phyloP scores from a whole-genome alignment of 2,888 invertebrate genomes.

The Dermolepida albohirtum region DNA sequence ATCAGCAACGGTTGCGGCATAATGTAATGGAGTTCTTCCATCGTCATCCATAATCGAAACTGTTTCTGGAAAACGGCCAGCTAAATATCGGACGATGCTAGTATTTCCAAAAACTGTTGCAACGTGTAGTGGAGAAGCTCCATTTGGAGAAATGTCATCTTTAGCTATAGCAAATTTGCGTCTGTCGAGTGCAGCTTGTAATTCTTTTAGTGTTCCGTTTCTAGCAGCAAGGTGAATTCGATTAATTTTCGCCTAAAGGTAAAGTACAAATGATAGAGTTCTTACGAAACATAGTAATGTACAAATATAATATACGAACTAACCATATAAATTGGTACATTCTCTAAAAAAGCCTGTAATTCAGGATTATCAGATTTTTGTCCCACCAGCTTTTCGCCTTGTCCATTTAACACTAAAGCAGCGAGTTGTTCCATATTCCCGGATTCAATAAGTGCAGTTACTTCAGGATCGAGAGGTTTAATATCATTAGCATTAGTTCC shows the following conservation, averaged over 20 bases:
- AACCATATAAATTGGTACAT: slow-evolving; percentile 90
- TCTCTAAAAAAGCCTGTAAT: slow-evolving; percentile 87
- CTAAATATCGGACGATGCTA: slow-evolving; percentile 79
- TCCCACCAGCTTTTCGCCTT: slow-evolving; percentile 82
- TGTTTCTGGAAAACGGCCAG: slow-evolving; percentile 88
- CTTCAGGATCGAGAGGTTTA: slow-evolving; percentile 71
- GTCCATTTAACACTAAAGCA: slow-evolving; percentile 87
- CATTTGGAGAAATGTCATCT: slow-evolving; percentile 84
- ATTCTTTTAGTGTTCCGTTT: slow-evolving; percentile 84
- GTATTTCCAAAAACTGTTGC: slow-evolving; percentile 88
- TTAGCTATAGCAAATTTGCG: slow-evolving; percentile 92
- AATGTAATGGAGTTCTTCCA: slow-evolving; percentile 89
- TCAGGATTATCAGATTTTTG: slow-evolving; percentile 79
- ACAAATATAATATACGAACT: slow-evolving; percentile 52
- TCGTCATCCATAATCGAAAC: slow-evolving; percentile 79
- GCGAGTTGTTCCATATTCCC: slow-evolving; percentile 93
- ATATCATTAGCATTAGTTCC: slow-evolving; percentile 67
- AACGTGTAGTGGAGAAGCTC: slow-evolving; percentile 88
- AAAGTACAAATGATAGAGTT: background rate
- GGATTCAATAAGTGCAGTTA: slow-evolving; percentile 74
- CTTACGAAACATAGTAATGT: no score
- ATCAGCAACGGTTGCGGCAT: slow-evolving; percentile 85
- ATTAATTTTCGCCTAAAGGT: slow-evolving; percentile 85
- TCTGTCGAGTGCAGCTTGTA: slow-evolving; percentile 87
- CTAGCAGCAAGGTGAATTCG: slow-evolving; percentile 88